phyloP scores from a whole-genome alignment of 2,113 vertebrate genomes.

The Phocoena sinus region DNA sequence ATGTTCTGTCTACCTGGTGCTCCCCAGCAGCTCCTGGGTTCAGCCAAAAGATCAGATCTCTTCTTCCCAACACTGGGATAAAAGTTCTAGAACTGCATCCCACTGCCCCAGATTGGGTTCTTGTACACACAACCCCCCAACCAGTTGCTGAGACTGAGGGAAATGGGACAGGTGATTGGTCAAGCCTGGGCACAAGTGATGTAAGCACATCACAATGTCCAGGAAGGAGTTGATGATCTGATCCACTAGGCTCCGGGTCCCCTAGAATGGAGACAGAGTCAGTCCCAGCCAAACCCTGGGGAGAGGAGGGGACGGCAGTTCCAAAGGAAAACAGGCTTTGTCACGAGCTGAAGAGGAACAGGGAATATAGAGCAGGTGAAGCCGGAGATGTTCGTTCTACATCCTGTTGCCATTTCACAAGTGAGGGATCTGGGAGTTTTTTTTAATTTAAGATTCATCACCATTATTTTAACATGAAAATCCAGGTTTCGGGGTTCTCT shows the following conservation, averaged over 20 bases:
- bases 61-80: not conserved
- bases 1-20: fast-evolving
- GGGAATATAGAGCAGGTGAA: not conserved
- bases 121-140: not conserved
- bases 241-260: no score
- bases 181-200: not conserved
- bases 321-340: not conserved
- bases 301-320: not conserved
- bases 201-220: no score
- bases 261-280: not conserved
- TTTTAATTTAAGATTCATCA: not conserved
- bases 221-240: not conserved
- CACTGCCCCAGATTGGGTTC: not conserved
- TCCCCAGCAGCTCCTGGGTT: no score
- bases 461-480: not conserved
- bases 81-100: not conserved
- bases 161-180: no score
- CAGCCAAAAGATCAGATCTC: not conserved
- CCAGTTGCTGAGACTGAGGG: not conserved
- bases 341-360: not conserved
- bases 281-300: not conserved
- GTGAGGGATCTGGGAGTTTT: not conserved
- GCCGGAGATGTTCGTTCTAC: not conserved
- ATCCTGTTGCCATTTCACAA: not conserved
- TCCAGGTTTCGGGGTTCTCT: not conserved